phyloP scores from a whole-genome alignment of 2,888 invertebrate genomes.

The Calameuta pallipes region DNA sequence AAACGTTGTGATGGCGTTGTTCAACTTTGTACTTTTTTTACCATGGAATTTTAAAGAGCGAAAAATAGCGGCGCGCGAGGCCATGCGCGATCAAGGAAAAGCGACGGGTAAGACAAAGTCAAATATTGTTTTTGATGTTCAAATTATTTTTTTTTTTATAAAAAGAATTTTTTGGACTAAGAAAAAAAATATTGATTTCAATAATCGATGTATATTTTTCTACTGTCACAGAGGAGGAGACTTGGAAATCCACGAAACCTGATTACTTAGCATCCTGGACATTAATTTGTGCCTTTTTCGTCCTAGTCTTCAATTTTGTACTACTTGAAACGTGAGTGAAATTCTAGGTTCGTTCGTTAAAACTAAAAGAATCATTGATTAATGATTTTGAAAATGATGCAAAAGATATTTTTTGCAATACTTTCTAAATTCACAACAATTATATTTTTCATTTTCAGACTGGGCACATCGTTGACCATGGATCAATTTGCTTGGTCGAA shows the following conservation, averaged over 20 bases:
- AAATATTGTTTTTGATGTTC: constrained; percentile 10
- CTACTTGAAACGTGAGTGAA: constrained; percentile 80
- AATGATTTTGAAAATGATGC: not conserved
- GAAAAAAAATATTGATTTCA: not conserved
- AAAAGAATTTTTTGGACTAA: not conserved
- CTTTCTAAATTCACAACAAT: not conserved
- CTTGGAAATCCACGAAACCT: constrained; percentile 77
- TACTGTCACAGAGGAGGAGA: constrained; percentile 74
- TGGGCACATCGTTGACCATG: constrained; percentile 87
- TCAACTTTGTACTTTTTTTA: constrained; percentile 80
- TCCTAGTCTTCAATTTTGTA: constrained; percentile 89
- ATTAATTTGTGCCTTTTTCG: constrained; percentile 83
- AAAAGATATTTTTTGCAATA: not conserved
- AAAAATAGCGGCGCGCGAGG: constrained; percentile 82
- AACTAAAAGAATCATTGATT: not conserved
- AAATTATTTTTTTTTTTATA: constrained; percentile 7
- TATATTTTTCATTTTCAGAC: constrained; percentile 58
- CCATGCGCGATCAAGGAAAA: constrained; percentile 80
- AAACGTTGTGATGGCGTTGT: constrained; percentile 78
- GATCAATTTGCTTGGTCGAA: constrained; percentile 91
- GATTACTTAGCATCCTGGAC: constrained; percentile 84
- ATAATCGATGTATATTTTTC: not conserved
- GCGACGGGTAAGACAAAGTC: constrained; percentile 67
- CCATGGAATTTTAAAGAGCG: constrained; percentile 82
- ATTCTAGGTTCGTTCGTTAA: constrained; percentile 1